A percentile compares a stretch with the other conserved stretches of the same genome.
Conservation (phyloP, 2,888 invertebrate genomes). For the Strigamia crassipes region DNA sequence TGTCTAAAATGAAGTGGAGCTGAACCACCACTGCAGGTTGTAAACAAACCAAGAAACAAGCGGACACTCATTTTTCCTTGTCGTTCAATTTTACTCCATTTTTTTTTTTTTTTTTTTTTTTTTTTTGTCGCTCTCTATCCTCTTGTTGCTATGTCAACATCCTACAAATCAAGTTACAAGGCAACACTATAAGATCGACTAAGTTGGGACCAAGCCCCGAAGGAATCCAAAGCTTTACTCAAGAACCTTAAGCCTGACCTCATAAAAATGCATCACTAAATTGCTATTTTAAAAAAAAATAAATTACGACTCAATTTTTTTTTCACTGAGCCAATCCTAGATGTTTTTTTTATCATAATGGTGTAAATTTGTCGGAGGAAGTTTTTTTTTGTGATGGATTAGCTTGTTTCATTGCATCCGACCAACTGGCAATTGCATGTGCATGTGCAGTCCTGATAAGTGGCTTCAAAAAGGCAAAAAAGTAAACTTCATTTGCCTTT, state of each 20-base stretch:
- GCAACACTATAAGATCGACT: conserved; percentile 19
- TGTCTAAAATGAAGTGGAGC: not conserved
- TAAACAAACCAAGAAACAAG: not conserved
- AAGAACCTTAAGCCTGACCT: not conserved
- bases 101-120: no score
- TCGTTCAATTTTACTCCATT: not conserved
- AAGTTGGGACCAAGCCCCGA: not conserved
- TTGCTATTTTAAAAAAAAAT: not conserved
- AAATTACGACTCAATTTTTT: no score
- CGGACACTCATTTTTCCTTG: not conserved
- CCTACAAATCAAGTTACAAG: not conserved
- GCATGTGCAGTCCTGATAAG: no score
- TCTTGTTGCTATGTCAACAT: conserved; percentile 23
- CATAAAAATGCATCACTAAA: not conserved
- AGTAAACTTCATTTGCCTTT: no score
- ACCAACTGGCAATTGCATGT: no score
- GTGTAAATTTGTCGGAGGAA: no score
- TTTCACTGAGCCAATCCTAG: no score
- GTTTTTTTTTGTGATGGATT: no score
- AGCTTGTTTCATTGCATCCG: no score
- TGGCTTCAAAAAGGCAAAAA: no score
- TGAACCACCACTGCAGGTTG: not conserved
- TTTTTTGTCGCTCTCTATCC: not conserved
- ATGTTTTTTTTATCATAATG: no score
- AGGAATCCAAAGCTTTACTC: conserved; percentile 18